phyloP scores from a whole-genome alignment of 2,888 invertebrate species.

The Synanthedon vespiformis region DNA sequence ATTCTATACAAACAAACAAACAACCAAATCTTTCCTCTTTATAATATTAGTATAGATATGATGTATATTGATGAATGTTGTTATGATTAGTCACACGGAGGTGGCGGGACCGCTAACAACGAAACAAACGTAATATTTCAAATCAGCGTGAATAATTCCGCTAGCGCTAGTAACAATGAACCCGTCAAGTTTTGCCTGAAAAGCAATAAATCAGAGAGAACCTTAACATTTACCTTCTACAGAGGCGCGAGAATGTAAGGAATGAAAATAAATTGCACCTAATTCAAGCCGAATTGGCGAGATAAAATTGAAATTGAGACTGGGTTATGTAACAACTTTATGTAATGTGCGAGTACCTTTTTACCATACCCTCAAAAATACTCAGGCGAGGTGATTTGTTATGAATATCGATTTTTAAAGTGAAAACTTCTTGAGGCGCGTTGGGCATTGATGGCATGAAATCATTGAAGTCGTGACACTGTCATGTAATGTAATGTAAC shows the following conservation, averaged over 20 bases:
- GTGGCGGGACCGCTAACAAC: neutral
- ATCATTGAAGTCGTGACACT: no score
- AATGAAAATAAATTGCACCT: slow-evolving; percentile 47
- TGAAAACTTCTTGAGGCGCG: no score
- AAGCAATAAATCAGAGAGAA: slow-evolving; percentile 27
- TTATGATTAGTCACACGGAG: neutral
- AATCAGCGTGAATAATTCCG: slow-evolving; percentile 10
- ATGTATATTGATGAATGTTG: no score
- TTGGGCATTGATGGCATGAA: no score
- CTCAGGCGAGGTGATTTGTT: no score
- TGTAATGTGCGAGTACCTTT: slow-evolving; percentile 1
- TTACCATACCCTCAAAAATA: neutral
- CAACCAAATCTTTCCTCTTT: no score
- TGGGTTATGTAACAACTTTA: slow-evolving; percentile 21
- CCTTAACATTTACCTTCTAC: slow-evolving; percentile 30
- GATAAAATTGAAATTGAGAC: slow-evolving; percentile 48
- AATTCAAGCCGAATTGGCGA: slow-evolving; percentile 38
- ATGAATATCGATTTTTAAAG: no score
- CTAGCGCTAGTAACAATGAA: slow-evolving; percentile 18
- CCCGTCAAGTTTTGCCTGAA: slow-evolving; percentile 24
- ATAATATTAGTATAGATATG: no score
- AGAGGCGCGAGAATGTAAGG: slow-evolving; percentile 22
- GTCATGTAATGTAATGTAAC: no score
- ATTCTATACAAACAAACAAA: no score
- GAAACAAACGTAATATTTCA: slow-evolving; percentile 3